Percentiles rank a stretch among this genome's conserved stretches.
Evolutionary conservation across 2,888 invertebrate genomes (phyloP).

Genomic region (Callyntrura sp.): DNA sequence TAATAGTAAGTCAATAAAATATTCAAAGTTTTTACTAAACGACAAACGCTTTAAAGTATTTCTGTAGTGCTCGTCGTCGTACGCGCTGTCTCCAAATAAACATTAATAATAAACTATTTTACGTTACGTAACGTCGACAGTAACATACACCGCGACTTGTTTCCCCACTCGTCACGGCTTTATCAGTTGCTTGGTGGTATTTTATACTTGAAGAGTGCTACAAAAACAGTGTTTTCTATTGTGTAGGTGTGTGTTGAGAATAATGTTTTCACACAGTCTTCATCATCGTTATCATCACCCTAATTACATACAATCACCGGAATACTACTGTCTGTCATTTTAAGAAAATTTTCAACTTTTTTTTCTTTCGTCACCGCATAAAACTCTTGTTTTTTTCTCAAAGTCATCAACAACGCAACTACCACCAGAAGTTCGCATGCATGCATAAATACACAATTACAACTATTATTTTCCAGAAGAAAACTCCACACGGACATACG

Average conservation of each 20-base stretch:
- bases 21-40: conserved; percentile 1
- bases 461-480: conserved; percentile 41
- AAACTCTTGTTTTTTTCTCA: conserved; percentile 46
- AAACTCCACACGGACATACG: no score
- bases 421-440: conserved; percentile 26
- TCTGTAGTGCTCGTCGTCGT: neutral
- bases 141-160: no score
- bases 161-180: neutral
- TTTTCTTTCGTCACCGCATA: conserved; percentile 35
- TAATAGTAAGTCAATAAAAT: conserved; percentile 23
- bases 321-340: conserved; percentile 62
- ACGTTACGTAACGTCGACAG: neutral
- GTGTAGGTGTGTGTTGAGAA: conserved; percentile 45
- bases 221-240: neutral
- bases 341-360: conserved; percentile 22
- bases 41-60: neutral
- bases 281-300: conserved; percentile 59
- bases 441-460: conserved; percentile 45
- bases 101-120: neutral
- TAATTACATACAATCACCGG: conserved; percentile 73
- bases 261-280: conserved; percentile 75
- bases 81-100: no score
- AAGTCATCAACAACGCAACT: conserved; percentile 39
- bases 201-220: neutral
- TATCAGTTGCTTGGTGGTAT: conserved; percentile 23